These are phyloP conservation scores for Caradrina clavipalpis DNA, from an alignment of 2,888 invertebrate species.

Conservation along the genomic window DNA sequence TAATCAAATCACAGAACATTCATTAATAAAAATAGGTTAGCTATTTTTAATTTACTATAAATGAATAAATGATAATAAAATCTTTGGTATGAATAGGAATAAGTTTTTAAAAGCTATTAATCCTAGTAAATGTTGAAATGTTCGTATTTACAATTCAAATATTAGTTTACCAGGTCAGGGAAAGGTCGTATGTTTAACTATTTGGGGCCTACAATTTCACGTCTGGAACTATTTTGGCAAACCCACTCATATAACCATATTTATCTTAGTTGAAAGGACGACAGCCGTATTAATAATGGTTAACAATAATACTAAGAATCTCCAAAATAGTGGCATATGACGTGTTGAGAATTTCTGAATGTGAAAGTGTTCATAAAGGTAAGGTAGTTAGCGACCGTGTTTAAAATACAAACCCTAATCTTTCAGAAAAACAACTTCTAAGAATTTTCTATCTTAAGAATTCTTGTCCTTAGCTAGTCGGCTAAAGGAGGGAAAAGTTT, in stretches of 20 bases:
- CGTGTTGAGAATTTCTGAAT: not conserved
- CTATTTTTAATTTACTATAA: too few species aligned
- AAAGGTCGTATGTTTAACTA: constrained; percentile 34
- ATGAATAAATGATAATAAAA: not conserved
- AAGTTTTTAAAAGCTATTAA: constrained; percentile 1
- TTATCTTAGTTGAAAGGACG: constrained; percentile 44
- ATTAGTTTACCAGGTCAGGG: constrained; percentile 1
- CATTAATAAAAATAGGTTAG: too few species aligned
- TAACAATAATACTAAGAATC: constrained; percentile 36
- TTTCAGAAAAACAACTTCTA: not conserved
- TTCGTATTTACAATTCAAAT: constrained; percentile 11
- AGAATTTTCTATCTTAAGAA: not conserved
- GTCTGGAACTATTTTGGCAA: constrained; percentile 36
- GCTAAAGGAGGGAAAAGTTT: not conserved
- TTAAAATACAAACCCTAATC: not conserved
- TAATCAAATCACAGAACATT: too few species aligned
- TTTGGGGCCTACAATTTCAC: constrained; percentile 30
- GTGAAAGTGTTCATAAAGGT: not conserved
- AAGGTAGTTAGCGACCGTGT: not conserved
- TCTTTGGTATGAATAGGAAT: not conserved
- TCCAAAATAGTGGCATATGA: constrained; percentile 5
- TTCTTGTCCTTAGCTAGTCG: not conserved
- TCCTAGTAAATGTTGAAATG: not conserved
- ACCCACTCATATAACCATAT: constrained; percentile 33
- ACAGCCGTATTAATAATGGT: constrained; percentile 41